A percentile compares a stretch with the other conserved stretches of the same genome.
Evolutionary conservation across 2,888 invertebrate genomes (phyloP).

Genomic region (Glomeris marginata): DNA sequence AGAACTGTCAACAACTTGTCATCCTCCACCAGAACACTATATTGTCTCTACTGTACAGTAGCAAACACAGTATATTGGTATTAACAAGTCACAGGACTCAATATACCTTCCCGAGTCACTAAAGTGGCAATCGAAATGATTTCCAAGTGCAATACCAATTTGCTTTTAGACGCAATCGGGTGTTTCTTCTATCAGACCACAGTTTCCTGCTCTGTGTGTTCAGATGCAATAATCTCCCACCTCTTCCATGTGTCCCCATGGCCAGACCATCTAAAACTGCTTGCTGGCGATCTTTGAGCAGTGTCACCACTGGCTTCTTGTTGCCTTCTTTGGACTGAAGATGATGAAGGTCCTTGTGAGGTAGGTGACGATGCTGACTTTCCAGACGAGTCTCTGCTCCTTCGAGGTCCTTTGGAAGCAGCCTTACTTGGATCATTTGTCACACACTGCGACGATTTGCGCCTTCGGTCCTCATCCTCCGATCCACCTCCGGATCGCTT

Average conservation of each 20-base stretch:
- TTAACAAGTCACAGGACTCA: too few species aligned
- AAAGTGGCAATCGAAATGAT: too few species aligned
- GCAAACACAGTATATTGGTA: too few species aligned
- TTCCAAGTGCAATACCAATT: too few species aligned
- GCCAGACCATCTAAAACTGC: constrained; percentile 9
- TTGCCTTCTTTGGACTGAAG: constrained; percentile 15
- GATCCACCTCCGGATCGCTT: not conserved
- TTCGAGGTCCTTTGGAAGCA: constrained; percentile 41
- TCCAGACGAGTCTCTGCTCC: constrained; percentile 38
- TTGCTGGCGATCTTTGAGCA: constrained; percentile 21
- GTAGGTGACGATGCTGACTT: constrained; percentile 22
- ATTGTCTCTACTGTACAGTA: too few species aligned
- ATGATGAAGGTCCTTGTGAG: constrained; percentile 16
- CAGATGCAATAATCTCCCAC: constrained; percentile 65
- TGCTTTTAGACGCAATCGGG: not conserved
- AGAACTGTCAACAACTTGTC: too few species aligned
- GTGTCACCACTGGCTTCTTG: constrained; percentile 22
- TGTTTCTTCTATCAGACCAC: constrained; percentile 15
- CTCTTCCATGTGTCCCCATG: constrained; percentile 44
- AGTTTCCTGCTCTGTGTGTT: constrained; percentile 34
- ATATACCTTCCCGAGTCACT: too few species aligned
- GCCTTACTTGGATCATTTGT: too few species aligned
- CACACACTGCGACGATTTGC: too few species aligned
- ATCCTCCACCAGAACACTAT: too few species aligned
- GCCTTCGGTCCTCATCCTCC: not conserved